Evolutionary conservation across 2,888 invertebrate species (phyloP), one percentile per base, ranked within the genome.

Genomic region (Athetis lepigone): DNA sequence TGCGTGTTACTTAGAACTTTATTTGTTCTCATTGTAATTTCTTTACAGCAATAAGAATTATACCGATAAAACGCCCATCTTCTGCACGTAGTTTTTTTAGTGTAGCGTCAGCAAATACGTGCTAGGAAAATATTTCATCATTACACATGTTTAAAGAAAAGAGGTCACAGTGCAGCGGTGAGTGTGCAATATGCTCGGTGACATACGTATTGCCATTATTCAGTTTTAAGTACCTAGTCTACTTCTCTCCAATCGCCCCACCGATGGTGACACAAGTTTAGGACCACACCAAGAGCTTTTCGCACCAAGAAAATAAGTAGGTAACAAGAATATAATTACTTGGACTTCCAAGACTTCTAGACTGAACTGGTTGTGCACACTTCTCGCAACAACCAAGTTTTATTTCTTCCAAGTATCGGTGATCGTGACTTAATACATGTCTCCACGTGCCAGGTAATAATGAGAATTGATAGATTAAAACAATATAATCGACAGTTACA

Each of bases 181-280:
- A n/a, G n/a, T 73, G 75, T 79, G 82, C 82, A 75, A 79, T 81
- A 83, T 78, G 66, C 77, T 64, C 67, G 77, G 21, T 83, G 85
- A 87, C 88, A 86, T 85, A 86, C 86, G 83, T 81, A 77, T 75
- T 66, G 70, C 82, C 73, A 74, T 81, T 81, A 79, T 75, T 80
- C 80, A 78, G 79, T 84, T 81, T 77, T 79, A 80, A n/a, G n/a
- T n/a, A n/a, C n/a, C 76, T 66, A 78, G 56, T 56, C 56, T 57
- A 62, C 58, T 63, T 43, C 52, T 58, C 55, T 61, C 46, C 55
- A 37, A 54, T 40, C 58, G 60, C 54, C 60, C 40, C 58, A 43
- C 56, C 61, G 69, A 25, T 68, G 58, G 45, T 46, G 33, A 36
- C 50, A 37, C 52, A 46, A 51, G 61, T 56, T 37, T 27, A 42